Percentiles rank a stretch among this genome's conserved stretches.
These are phyloP conservation scores for Physella acuta DNA, from an alignment of 1,140 invertebrate genomes.

Conservation along the genomic window DNA sequence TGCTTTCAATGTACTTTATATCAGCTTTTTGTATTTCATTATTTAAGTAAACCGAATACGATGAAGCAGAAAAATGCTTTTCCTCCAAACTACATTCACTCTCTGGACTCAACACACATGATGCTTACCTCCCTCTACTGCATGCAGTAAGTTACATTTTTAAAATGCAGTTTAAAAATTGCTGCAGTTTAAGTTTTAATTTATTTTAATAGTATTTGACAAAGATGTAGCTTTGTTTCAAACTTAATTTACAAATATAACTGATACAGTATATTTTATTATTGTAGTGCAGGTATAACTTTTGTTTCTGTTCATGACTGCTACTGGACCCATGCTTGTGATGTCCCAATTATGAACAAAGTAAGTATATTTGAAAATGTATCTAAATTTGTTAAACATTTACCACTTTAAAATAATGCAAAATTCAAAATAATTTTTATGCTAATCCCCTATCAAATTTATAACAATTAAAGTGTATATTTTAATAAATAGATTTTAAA, in stretches of 20 bases:
- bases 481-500: no score
- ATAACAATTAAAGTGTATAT: no score
- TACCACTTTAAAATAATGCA: no score
- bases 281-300: slow-evolving; percentile 71
- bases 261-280: slow-evolving; percentile 15
- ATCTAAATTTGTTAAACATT: no score
- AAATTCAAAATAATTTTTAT: no score
- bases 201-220: no score
- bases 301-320: slow-evolving; percentile 99
- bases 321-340: slow-evolving; percentile 94
- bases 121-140: slow-evolving; percentile 94
- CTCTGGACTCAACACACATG: slow-evolving; percentile 97
- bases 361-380: no score
- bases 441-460: no score
- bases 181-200: no score
- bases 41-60: slow-evolving; percentile 75
- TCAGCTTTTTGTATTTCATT: slow-evolving; percentile 4
- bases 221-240: no score
- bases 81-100: slow-evolving; percentile 98
- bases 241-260: no score
- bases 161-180: no score
- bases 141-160: slow-evolving; percentile 64
- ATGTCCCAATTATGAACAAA: slow-evolving; percentile 87
- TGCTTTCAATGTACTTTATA: background rate
- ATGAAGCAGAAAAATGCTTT: slow-evolving; percentile 97